phyloP scores from a whole-genome alignment of 2,113 vertebrate genomes.

The Prinia subflava region DNA sequence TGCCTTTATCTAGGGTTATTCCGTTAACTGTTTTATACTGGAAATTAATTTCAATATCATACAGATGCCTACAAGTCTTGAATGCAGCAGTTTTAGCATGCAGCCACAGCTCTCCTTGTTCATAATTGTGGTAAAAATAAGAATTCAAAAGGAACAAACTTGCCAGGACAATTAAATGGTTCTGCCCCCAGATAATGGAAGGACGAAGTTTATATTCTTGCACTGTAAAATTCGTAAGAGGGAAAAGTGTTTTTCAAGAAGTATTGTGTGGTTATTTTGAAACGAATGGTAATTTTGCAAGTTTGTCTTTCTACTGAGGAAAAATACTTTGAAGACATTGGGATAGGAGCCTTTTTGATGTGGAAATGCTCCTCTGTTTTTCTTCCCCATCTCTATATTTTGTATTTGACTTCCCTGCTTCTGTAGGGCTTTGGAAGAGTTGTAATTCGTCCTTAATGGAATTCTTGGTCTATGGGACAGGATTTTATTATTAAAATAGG shows the following conservation, averaged over 20 bases:
- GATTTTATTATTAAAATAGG: not conserved
- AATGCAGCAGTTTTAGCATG: not conserved
- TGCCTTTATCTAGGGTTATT: slow-evolving; percentile 49
- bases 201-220: not conserved
- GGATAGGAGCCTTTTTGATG: not conserved
- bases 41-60: slow-evolving; percentile 27
- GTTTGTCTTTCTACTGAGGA: not conserved
- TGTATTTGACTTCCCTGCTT: not conserved
- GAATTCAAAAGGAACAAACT: slow-evolving; percentile 19
- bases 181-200: not conserved
- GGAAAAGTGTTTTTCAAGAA: not conserved
- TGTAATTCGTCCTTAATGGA: not conserved
- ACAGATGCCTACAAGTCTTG: not conserved
- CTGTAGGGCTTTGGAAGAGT: not conserved
- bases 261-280: not conserved
- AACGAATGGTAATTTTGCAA: not conserved
- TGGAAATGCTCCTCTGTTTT: not conserved
- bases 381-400: not conserved
- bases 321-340: not conserved
- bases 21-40: slow-evolving; percentile 51
- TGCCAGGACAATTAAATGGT: slow-evolving; percentile 30
- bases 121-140: not conserved
- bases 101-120: not conserved
- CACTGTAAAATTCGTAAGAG: not conserved
- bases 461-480: not conserved